Conservation (phyloP, 1,140 invertebrate species). For the Zaprionus gabonicus region DNA sequence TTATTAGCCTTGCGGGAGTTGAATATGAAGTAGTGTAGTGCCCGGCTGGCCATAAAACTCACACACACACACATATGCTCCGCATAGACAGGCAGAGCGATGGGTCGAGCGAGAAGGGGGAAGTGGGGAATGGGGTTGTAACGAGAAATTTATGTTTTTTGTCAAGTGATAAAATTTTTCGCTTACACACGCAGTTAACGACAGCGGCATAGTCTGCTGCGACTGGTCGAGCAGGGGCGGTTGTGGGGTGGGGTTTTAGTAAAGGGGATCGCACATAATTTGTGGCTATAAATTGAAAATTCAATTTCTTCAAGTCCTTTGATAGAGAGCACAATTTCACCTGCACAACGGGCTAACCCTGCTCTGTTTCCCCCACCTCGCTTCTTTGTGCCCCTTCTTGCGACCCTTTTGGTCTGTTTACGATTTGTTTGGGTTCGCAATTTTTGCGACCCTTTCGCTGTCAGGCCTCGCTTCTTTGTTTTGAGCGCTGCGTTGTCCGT, state of each 20-base stretch:
- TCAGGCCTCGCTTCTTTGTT: constrained; percentile 24
- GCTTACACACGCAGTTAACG: constrained; percentile 77
- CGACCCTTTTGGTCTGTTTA: constrained; percentile 43
- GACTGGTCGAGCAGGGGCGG: no score
- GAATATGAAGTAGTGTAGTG: constrained; percentile 74
- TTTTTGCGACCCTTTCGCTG: constrained; percentile 44
- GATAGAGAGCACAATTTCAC: constrained; percentile 18
- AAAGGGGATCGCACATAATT: constrained; percentile 49
- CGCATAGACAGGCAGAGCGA: not conserved
- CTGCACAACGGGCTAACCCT: constrained; percentile 6
- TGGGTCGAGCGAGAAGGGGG: not conserved
- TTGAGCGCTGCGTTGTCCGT: constrained; percentile 20
- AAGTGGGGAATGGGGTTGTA: constrained; percentile 33
- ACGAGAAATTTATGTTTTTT: constrained; percentile 80
- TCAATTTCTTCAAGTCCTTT: constrained; percentile 77
- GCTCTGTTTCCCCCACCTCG: not conserved
- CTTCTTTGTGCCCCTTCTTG: not conserved
- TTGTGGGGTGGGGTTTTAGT: not conserved
- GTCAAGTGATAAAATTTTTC: constrained; percentile 83
- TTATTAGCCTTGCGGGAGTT: constrained; percentile 81
- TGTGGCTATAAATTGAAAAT: constrained; percentile 80
- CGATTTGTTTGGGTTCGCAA: constrained; percentile 73
- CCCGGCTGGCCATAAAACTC: constrained; percentile 40
- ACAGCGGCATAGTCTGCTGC: constrained; percentile 4
- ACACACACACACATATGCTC: constrained; percentile 25